phyloP scores from a whole-genome alignment of 2,797 vertebrate species.

The Danio kyathit region DNA sequence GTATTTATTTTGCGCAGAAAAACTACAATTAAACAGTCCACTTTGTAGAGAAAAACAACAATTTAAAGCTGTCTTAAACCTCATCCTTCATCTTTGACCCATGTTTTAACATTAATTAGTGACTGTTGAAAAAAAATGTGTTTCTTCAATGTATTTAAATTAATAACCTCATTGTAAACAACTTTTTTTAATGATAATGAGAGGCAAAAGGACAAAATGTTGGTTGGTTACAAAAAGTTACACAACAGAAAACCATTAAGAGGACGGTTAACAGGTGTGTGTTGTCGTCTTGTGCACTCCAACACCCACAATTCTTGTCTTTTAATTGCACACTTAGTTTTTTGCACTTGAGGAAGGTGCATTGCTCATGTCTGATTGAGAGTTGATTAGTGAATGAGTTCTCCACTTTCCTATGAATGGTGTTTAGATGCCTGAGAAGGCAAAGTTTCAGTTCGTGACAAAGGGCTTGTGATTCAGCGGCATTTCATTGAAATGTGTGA shows the following conservation, averaged over 20 bases:
- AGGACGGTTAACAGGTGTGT: slow-evolving; percentile 9
- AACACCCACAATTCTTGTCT: slow-evolving; percentile 42
- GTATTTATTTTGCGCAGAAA: too few species aligned
- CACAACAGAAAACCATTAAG: not conserved
- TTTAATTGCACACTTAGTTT: slow-evolving; percentile 53
- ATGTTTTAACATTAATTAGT: too few species aligned
- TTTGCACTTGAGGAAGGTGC: slow-evolving; percentile 37
- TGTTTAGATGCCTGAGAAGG: slow-evolving; percentile 4
- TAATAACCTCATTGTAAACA: not conserved
- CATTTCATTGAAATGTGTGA: slow-evolving; percentile 11
- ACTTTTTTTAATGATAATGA: not conserved
- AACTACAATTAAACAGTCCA: too few species aligned
- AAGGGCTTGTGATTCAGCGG: slow-evolving; percentile 3
- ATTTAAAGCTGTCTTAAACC: too few species aligned
- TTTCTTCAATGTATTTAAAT: too few species aligned
- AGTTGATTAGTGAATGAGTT: slow-evolving; percentile 55
- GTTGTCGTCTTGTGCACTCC: slow-evolving; percentile 9
- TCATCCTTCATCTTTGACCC: too few species aligned
- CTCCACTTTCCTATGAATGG: slow-evolving; percentile 23
- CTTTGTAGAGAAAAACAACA: too few species aligned
- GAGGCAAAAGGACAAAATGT: not conserved
- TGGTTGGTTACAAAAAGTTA: not conserved
- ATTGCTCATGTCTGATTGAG: slow-evolving; percentile 55
- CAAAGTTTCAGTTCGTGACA: not conserved
- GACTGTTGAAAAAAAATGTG: too few species aligned